Percentiles rank a stretch among this genome's conserved stretches.
These are phyloP conservation scores for Pseudocheirus occidentalis DNA, from an alignment of 2,797 vertebrate species.

Conservation along the genomic window DNA sequence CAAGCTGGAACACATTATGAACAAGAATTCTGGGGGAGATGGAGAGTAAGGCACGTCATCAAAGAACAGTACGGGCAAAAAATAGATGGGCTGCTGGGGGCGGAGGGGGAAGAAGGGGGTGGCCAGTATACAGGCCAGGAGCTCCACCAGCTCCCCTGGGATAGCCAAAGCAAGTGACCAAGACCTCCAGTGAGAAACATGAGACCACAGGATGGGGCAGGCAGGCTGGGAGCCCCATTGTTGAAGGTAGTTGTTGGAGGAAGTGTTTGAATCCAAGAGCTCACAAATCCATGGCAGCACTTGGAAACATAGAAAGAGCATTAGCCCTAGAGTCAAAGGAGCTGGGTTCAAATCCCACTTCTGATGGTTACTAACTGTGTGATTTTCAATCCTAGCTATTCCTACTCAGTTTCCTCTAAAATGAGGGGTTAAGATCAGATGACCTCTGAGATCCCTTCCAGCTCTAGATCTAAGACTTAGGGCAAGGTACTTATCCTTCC, in stretches of 20 bases:
- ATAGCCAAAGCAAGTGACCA: background rate
- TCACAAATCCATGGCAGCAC: background rate
- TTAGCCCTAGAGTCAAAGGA: background rate
- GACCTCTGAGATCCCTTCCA: background rate
- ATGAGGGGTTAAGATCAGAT: background rate
- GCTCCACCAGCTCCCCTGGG: too few species aligned
- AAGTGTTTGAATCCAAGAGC: background rate
- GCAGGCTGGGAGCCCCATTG: background rate
- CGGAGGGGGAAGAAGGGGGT: too few species aligned
- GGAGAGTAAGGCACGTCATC: background rate
- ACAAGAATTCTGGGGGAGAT: background rate
- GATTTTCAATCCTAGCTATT: background rate
- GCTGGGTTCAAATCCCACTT: background rate
- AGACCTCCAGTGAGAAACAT: background rate
- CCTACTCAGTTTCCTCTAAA: too few species aligned
- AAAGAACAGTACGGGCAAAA: background rate
- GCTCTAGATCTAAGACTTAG: background rate
- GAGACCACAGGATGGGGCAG: background rate
- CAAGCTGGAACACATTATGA: constrained; percentile 1
- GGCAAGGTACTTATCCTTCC: background rate
- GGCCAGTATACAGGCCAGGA: background rate
- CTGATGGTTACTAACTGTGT: background rate
- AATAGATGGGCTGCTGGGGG: background rate
- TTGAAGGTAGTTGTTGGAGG: background rate
- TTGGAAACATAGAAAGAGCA: background rate